These are phyloP conservation scores for Girardinichthys multiradiatus DNA, from an alignment of 2,113 vertebrate species.

Conservation along the genomic window DNA sequence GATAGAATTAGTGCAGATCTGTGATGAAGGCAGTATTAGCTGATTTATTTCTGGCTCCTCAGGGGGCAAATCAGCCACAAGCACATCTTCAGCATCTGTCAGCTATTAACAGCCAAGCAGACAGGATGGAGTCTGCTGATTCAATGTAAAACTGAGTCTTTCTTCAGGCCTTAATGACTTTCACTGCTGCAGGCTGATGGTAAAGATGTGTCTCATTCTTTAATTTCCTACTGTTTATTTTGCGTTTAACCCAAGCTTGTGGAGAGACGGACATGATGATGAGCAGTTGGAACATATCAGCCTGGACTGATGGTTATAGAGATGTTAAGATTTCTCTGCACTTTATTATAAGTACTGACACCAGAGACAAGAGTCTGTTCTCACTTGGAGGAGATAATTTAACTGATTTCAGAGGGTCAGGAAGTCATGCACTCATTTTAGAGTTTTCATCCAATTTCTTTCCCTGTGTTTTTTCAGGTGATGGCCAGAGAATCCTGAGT, in stretches of 20 bases:
- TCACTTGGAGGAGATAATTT: slow-evolving; percentile 23
- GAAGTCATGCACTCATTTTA: neutral
- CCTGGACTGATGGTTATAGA: slow-evolving; percentile 5
- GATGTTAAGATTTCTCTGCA: neutral
- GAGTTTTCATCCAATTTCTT: slow-evolving; percentile 39
- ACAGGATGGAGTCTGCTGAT: slow-evolving; percentile 24
- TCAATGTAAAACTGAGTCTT: neutral
- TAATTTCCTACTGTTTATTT: slow-evolving; percentile 12
- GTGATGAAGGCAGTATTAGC: slow-evolving; percentile 25
- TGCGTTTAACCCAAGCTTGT: neutral
- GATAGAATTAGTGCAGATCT: neutral
- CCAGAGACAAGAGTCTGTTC: slow-evolving; percentile 5
- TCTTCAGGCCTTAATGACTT: neutral
- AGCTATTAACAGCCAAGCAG: slow-evolving; percentile 19
- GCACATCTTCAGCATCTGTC: slow-evolving; percentile 22
- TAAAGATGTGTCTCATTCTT: slow-evolving; percentile 3
- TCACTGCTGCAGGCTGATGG: neutral
- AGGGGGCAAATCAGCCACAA: slow-evolving; percentile 43
- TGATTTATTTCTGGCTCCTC: slow-evolving; percentile 41
- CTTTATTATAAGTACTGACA: neutral
- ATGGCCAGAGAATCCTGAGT: slow-evolving; percentile 25
- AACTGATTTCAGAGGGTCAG: slow-evolving; percentile 20
- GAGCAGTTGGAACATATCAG: neutral
- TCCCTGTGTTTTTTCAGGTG: neutral
- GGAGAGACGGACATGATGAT: neutral